phyloP scores from a whole-genome alignment of 1,140 invertebrate genomes.

The Ganaspis sp. region DNA sequence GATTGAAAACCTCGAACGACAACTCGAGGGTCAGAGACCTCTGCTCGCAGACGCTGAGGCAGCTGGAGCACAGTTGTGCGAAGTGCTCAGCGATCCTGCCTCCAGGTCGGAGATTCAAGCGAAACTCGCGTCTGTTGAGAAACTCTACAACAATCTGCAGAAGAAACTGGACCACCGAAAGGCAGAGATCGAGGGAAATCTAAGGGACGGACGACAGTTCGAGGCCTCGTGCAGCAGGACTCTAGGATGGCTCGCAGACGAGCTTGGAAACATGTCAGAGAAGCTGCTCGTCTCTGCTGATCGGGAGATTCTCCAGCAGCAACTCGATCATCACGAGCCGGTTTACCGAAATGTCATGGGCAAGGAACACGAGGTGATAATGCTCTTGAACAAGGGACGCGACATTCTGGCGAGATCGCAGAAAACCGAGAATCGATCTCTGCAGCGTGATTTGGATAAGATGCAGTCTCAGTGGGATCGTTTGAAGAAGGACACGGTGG shows the following conservation, averaged over 20 bases:
- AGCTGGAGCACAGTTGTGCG: slow-evolving; percentile 89
- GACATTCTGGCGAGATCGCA: slow-evolving; percentile 82
- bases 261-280: slow-evolving; percentile 85
- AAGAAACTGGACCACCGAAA: slow-evolving; percentile 93
- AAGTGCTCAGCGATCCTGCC: slow-evolving; percentile 92
- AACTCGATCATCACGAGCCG: slow-evolving; percentile 91
- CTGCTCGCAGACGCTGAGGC: slow-evolving; percentile 91
- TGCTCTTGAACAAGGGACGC: slow-evolving; percentile 93
- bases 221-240: slow-evolving; percentile 90
- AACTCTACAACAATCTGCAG: slow-evolving; percentile 89
- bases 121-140: slow-evolving; percentile 88
- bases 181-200: slow-evolving; percentile 91
- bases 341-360: slow-evolving; percentile 91
- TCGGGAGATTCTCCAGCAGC: slow-evolving; percentile 87
- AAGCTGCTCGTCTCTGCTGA: slow-evolving; percentile 91
- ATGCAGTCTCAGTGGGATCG: slow-evolving; percentile 94
- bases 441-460: slow-evolving; percentile 87
- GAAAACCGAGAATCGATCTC: slow-evolving; percentile 77
- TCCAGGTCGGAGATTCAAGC: slow-evolving; percentile 93
- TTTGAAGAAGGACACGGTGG: slow-evolving; percentile 89
- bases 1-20: slow-evolving; percentile 90
- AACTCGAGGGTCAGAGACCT: slow-evolving; percentile 91
- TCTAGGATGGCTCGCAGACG: slow-evolving; percentile 90
- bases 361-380: slow-evolving; percentile 95
- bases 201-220: slow-evolving; percentile 90